These are phyloP conservation scores for Linurgus olivaceus DNA, from an alignment of 2,797 vertebrate genomes.

Conservation along the genomic window DNA sequence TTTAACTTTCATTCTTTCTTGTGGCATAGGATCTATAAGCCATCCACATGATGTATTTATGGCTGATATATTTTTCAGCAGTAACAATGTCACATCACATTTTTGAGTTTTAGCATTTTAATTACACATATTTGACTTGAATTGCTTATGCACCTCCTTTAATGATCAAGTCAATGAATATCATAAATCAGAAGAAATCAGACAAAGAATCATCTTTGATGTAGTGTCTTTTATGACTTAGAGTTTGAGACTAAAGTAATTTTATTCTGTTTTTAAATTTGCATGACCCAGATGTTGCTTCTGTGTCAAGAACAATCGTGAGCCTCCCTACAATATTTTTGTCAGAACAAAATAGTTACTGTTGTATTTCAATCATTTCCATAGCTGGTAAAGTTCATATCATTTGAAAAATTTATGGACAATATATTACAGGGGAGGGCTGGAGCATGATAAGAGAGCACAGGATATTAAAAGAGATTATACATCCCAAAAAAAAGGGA, in stretches of 20 bases:
- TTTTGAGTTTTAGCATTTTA: background rate
- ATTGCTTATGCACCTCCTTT: background rate
- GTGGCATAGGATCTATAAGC: background rate
- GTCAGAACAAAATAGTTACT: background rate
- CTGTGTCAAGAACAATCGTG: accelerated
- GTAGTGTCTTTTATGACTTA: background rate
- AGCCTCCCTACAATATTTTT: background rate
- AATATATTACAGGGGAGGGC: background rate
- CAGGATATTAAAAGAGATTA: conserved; percentile 29
- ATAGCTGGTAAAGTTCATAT: background rate
- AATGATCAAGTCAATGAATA: background rate
- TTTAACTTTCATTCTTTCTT: background rate
- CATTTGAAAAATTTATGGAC: background rate
- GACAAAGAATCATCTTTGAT: background rate
- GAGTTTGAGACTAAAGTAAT: background rate
- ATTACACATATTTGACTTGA: background rate
- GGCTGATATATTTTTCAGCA: background rate
- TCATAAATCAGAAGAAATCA: background rate
- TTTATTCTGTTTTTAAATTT: background rate
- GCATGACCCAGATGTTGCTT: background rate
- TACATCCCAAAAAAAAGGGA: background rate
- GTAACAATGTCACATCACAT: background rate
- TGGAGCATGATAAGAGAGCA: background rate
- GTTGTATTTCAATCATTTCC: background rate
- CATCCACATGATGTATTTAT: background rate